phyloP scores from a whole-genome alignment of 1,140 invertebrate species.

The Anastatus disparis region DNA sequence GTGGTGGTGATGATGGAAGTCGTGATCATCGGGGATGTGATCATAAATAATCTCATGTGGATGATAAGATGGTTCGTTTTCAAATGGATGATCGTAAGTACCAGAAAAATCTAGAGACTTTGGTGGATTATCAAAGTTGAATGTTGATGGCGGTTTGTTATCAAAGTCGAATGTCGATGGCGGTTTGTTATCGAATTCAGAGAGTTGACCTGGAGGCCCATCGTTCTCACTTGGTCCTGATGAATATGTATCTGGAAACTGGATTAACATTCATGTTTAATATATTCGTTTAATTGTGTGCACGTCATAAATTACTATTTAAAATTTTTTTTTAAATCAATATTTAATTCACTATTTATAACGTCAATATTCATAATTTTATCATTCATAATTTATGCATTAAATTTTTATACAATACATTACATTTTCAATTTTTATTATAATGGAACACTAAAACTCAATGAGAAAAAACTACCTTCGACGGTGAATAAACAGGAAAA shows the following conservation, averaged over 20 bases:
- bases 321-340: too few species aligned
- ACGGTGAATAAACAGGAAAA: conserved; percentile 24
- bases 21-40: conserved; percentile 59
- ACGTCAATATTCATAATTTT: too few species aligned
- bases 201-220: conserved; percentile 33
- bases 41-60: conserved; percentile 63
- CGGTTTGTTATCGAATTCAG: conserved; percentile 39
- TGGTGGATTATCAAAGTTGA: conserved; percentile 45
- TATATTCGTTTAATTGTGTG: too few species aligned
- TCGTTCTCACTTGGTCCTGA: conserved; percentile 14
- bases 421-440: too few species aligned
- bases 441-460: too few species aligned
- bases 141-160: conserved; percentile 29
- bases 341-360: too few species aligned
- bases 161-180: conserved; percentile 42
- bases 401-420: too few species aligned
- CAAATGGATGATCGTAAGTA: conserved; percentile 43
- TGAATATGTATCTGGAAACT: conserved; percentile 38
- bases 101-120: conserved; percentile 49
- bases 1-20: conserved; percentile 61
- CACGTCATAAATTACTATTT: too few species aligned
- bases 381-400: too few species aligned
- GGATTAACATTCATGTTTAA: too few species aligned
- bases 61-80: conserved; percentile 52
- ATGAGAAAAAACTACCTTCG: conserved; percentile 24